Percentiles rank a stretch among this genome's conserved stretches.
Evolutionary conservation across 2,113 vertebrate genomes (phyloP).

Genomic region (Stercorarius parasiticus): DNA sequence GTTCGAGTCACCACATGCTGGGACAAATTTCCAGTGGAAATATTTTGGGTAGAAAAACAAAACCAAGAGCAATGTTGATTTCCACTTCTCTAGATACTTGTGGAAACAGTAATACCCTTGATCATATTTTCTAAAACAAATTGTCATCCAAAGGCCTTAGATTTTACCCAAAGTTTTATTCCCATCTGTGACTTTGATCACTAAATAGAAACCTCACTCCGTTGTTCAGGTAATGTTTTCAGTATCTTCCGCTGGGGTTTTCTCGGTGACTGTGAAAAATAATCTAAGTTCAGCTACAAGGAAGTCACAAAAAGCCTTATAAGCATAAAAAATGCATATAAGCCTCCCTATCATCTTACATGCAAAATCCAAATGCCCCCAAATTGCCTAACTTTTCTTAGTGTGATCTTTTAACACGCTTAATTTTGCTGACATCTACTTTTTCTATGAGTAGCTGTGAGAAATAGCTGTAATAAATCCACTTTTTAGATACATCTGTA

Average conservation of each 20-base stretch:
- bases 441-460: not conserved
- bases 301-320: not conserved
- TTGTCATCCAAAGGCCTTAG: not conserved
- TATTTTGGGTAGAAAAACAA: not conserved
- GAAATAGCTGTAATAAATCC: conserved; percentile 31
- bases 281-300: not conserved
- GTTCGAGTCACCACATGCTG: not conserved
- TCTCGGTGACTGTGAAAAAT: not conserved
- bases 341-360: not conserved
- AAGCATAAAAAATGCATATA: not conserved
- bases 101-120: not conserved
- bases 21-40: not conserved
- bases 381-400: not conserved
- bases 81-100: not conserved
- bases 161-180: not conserved
- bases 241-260: not conserved
- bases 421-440: conserved; percentile 18
- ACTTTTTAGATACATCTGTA: not conserved
- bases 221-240: not conserved
- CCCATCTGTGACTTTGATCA: not conserved
- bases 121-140: not conserved
- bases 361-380: not conserved
- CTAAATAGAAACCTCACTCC: not conserved
- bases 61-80: not conserved
- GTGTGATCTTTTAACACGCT: not conserved